A percentile compares a stretch with the other conserved stretches of the same genome.
phyloP scores from a whole-genome alignment of 2,888 invertebrate genomes.

The Drosophila mimica region DNA sequence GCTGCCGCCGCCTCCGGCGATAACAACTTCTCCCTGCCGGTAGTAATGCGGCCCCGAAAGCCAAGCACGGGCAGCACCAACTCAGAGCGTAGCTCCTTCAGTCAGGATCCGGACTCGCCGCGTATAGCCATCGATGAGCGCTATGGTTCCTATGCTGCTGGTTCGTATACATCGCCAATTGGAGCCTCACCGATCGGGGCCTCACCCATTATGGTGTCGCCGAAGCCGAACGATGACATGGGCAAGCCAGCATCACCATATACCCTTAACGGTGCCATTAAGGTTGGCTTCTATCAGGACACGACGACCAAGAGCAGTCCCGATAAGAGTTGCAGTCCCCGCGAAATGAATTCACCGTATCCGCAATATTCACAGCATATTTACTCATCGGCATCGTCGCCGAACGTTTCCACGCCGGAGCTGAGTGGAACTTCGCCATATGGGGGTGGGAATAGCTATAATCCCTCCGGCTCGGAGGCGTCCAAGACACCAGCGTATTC shows the following conservation, averaged over 20 bases:
- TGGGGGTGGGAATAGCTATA: constrained; percentile 83
- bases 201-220: constrained; percentile 91
- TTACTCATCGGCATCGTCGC: constrained; percentile 87
- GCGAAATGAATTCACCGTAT: constrained; percentile 89
- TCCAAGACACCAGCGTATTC: constrained; percentile 84
- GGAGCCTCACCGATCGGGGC: constrained; percentile 86
- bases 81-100: constrained; percentile 91
- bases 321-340: constrained; percentile 93
- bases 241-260: constrained; percentile 87
- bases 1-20: constrained; percentile 49
- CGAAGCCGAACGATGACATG: constrained; percentile 88
- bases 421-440: constrained; percentile 83
- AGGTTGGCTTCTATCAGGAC: constrained; percentile 96
- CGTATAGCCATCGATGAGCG: constrained; percentile 88
- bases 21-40: constrained; percentile 82
- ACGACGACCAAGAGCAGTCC: constrained; percentile 93
- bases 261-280: constrained; percentile 92
- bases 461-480: constrained; percentile 83
- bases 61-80: constrained; percentile 92
- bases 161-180: constrained; percentile 90
- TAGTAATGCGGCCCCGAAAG: constrained; percentile 87
- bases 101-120: constrained; percentile 91
- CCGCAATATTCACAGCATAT: constrained; percentile 87
- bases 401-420: constrained; percentile 86
- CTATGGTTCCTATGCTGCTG: constrained; percentile 88